Conservation (phyloP, 2,113 vertebrate species). For the Enhydra lutris region DNA sequence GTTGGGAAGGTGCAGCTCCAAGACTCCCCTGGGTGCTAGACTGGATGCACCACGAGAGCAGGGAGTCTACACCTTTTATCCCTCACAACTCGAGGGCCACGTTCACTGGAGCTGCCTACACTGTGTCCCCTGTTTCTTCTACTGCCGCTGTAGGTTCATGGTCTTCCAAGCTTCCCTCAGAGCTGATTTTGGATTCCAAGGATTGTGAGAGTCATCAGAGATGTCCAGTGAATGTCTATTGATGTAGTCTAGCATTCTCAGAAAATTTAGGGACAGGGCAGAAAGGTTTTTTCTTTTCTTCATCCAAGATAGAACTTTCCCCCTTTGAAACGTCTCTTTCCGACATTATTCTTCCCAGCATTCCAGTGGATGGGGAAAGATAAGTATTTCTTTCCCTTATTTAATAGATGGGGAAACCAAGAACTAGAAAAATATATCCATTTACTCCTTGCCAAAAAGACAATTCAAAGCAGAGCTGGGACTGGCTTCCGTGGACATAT, state of each 20-base stretch:
- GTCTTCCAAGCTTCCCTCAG: background rate
- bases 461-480: background rate
- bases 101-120: background rate
- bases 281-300: background rate
- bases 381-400: background rate
- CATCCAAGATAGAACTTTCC: background rate
- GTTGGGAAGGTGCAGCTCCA: background rate
- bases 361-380: background rate
- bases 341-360: background rate
- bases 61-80: fast-evolving
- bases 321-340: background rate
- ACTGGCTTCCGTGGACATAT: background rate
- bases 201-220: background rate
- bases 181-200: background rate
- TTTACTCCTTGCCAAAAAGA: background rate
- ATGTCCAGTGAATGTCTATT: background rate
- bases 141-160: background rate
- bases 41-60: no score
- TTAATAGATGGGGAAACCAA: background rate
- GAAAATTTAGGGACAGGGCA: background rate
- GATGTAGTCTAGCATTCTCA: background rate
- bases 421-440: background rate
- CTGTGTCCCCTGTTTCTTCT: background rate
- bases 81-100: background rate
- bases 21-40: background rate